Base-by-base conservation (phyloP, 2,797 vertebrate genomes). In the Phaenicophaeus curvirostris region DNA sequence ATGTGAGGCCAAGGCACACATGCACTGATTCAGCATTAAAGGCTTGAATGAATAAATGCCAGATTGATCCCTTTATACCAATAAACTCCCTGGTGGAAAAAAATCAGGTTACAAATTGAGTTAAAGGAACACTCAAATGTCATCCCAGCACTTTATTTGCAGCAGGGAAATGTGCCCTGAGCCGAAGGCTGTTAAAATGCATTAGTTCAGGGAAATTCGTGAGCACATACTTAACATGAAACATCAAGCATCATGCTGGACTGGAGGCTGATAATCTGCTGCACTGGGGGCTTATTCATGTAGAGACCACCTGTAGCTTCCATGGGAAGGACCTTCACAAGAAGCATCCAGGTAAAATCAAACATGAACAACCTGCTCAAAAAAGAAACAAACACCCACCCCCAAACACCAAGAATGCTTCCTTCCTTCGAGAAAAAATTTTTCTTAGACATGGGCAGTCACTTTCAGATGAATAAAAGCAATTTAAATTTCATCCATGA, bases 161-260 rank as follows among this genome's bases (percentile, higher is more conserved):
- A 23, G 5, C 13, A 57, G 53, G 58, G 62, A 90, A 55, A 15
- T 31, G 1, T 0, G 0, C 55, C 27, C 77, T 37, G 33, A 82
- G 41, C 23, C 75, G 37, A 69, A 77, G 66, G 65, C 77, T 78
- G 68, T 39, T 57, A 13, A 57, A 23, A 25, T 21, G 7, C 73
- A 12, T 35, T 23, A 37, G 30, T 46, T 58, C 11, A 23, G 48
- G 50, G 19, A 58, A 50, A 17, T 15, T 21, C 33, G 18, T n/a
- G 59, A 68, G 59, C 42, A 20, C 1, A 0, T 25, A 23, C 30
- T 30, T 42, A 0, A 2, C 6, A 27, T 57, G 61, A 48, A 69
- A 28, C 15, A 21, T 16, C 0, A 1, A 58, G 77, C 27, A 54
- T 28, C 5, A 0, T 4, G 9, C 6, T 58, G 69, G 41, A 11